Evolutionary conservation across 2,888 invertebrate species (phyloP), one percentile per base, ranked within the genome.

Genomic region (Seira ritae): DNA sequence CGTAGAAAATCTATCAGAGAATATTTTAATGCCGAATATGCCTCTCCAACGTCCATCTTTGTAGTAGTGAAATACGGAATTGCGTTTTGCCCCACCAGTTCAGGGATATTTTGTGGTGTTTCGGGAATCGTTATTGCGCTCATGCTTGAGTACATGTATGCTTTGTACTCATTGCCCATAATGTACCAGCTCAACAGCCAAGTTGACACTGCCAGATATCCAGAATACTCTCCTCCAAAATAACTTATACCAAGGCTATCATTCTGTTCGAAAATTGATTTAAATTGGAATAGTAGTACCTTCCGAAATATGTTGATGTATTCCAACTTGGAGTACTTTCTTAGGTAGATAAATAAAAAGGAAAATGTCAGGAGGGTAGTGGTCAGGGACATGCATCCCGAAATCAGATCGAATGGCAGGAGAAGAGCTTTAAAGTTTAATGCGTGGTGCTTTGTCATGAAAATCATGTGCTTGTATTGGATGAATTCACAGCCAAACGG

Each of bases 71-170:
- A 80, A 70, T 70, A 74, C 8, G 68, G 42, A 60, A 80, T 65
- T 10, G 66, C 24, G 37, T 68, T 70, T 17, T 22, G 19, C 74
- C 69, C 74, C 2, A 81, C 75, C 2, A 75, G 17, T 6, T 75
- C 66, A 4, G 15, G 8, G 23, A 81, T 75, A 0, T 75, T 65
- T 8, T 65, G 55, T 0, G 81, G 81, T 20, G 75, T 66, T 17
- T 24, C 8, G 4, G 46, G 81, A 17, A 75, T 67, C 6, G 75
- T 24, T 0, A 70, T 42, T 10, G 70, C 24, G 0, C 70, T 81
- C 81, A 81, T 75, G n/a, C 66, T 50, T 3, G 81, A 81, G n/a
- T 50, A 81, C 75, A 81, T 76, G 22, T n/a, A 55, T 15, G 71
- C 71, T 67, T 81, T 81, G 24, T 81, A 81, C 42, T 81, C 75